These are phyloP conservation scores for Macrobrachium rosenbergii DNA, from an alignment of 1,140 invertebrate species.

Conservation along the genomic window DNA sequence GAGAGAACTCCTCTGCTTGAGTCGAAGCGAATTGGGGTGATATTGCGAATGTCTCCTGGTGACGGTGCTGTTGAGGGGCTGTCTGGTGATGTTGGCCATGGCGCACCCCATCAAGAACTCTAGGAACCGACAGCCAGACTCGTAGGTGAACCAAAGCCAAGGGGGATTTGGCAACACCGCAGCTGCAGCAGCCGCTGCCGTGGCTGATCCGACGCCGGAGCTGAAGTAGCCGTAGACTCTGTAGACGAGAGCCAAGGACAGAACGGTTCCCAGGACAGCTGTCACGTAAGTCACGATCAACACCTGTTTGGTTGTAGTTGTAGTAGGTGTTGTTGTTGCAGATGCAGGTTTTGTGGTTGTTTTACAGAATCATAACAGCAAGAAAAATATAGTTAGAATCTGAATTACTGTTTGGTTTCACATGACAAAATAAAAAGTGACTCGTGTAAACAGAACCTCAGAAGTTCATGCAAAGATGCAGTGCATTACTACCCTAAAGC, in stretches of 20 bases:
- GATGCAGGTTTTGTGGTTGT: neutral
- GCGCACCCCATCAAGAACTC: constrained; percentile 73
- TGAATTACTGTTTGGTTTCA: no score
- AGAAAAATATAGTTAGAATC: no score
- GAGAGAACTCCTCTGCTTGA: constrained; percentile 69
- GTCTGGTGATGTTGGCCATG: constrained; percentile 77
- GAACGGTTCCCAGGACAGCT: constrained; percentile 73
- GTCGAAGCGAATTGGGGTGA: constrained; percentile 71
- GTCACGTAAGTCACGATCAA: constrained; percentile 73
- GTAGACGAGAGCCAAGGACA: constrained; percentile 73
- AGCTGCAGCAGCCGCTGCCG: neutral
- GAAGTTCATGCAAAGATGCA: no score
- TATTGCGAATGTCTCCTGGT: constrained; percentile 71
- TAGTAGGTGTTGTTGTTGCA: neutral
- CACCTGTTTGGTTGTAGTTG: constrained; percentile 68
- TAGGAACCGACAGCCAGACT: constrained; percentile 72
- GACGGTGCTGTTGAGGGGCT: constrained; percentile 71
- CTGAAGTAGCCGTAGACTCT: constrained; percentile 74
- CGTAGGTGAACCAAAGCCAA: constrained; percentile 74
- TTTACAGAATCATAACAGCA: no score
- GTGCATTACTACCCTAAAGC: no score
- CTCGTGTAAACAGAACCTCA: no score
- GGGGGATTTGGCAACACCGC: constrained; percentile 70
- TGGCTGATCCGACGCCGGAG: neutral
- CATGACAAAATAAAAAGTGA: no score